Conservation (phyloP, 2,113 vertebrate species). For the Cacatua alba region DNA sequence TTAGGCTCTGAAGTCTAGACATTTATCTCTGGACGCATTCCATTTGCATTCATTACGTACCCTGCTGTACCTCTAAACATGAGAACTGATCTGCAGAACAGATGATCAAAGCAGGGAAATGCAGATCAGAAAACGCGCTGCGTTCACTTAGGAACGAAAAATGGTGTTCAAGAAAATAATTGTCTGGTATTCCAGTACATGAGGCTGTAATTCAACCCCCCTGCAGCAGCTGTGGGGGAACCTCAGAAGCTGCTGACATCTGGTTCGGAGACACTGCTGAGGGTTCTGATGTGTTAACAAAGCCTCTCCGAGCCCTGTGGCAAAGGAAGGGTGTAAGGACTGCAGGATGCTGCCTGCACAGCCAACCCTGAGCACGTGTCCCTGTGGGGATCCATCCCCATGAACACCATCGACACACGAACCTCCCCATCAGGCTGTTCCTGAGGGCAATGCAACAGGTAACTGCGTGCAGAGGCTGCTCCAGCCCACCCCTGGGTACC, state of each 20-base stretch:
- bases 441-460: fast-evolving
- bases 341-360: fast-evolving
- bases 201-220: background rate
- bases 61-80: constrained; percentile 70
- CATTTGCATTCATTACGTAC: constrained; percentile 65
- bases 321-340: fast-evolving
- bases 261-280: background rate
- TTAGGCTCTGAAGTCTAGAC: constrained; percentile 66
- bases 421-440: background rate
- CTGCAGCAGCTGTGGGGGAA: background rate
- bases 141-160: constrained; percentile 49
- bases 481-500: background rate
- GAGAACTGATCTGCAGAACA: constrained; percentile 67
- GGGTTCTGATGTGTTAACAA: background rate
- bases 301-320: fast-evolving
- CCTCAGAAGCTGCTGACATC: background rate
- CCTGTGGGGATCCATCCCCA: background rate
- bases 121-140: constrained; percentile 70
- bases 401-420: fast-evolving
- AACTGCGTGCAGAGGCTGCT: background rate
- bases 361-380: fast-evolving
- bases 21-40: constrained; percentile 30
- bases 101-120: constrained; percentile 70
- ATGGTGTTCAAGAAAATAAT: background rate
- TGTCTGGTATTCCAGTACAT: constrained; percentile 23